Conservation (phyloP, 1,140 invertebrate genomes). For the Heliothis subflexa region DNA sequence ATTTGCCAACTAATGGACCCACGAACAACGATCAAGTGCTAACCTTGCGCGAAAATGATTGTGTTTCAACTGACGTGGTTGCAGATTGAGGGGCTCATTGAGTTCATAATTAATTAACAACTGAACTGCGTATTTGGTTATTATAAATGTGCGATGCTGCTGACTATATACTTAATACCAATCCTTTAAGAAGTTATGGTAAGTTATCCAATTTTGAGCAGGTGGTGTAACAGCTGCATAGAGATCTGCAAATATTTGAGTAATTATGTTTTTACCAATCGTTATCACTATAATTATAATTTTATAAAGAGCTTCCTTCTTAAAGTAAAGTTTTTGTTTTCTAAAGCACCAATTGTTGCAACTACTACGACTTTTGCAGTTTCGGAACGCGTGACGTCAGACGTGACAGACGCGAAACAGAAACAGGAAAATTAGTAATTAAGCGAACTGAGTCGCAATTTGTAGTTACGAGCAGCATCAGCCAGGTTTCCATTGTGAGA, state of each 20-base stretch:
- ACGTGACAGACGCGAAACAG: conserved; percentile 29
- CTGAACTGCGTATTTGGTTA: no score
- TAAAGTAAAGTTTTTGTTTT: neutral
- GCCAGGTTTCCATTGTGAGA: conserved; percentile 24
- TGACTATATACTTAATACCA: no score
- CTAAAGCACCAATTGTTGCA: neutral
- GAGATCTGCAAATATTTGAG: no score
- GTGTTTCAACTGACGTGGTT: neutral
- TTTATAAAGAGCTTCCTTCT: neutral
- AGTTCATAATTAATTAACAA: neutral
- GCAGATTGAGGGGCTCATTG: neutral
- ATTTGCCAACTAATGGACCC: conserved; percentile 52
- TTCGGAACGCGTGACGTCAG: conserved; percentile 8
- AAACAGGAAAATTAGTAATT: conserved; percentile 45
- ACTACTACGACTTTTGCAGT: neutral
- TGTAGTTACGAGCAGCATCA: conserved; percentile 8
- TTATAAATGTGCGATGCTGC: no score
- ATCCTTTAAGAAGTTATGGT: no score
- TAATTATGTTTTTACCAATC: no score
- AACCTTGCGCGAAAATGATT: neutral
- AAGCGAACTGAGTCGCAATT: conserved; percentile 24
- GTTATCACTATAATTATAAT: no score
- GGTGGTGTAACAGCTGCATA: no score
- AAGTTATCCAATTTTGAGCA: no score
- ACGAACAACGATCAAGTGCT: conserved; percentile 12